Evolutionary conservation across 1,140 invertebrate genomes (phyloP).

Genomic region (Papilio glaucus): DNA sequence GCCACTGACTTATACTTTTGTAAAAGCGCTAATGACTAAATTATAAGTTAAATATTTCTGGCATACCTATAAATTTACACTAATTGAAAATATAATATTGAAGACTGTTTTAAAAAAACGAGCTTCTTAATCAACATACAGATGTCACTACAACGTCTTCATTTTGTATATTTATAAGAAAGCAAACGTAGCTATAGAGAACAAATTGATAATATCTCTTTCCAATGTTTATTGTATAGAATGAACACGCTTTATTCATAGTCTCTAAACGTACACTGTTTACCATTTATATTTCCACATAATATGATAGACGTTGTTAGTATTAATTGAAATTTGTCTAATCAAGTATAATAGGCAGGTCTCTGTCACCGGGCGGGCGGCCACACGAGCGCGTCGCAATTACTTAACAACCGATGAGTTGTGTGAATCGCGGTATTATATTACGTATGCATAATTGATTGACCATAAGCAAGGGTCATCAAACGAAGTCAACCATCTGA

Average conservation of each 20-base stretch:
- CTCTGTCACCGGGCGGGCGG: neutral
- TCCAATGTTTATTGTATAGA: too few species aligned
- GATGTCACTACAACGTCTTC: too few species aligned
- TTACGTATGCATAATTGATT: constrained; percentile 57
- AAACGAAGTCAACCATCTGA: constrained; percentile 65
- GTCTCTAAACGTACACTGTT: neutral
- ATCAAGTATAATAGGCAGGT: constrained; percentile 1
- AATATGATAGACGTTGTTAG: neutral
- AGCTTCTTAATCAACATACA: too few species aligned
- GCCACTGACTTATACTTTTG: too few species aligned
- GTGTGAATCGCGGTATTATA: constrained; percentile 34
- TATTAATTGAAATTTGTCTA: constrained; percentile 5
- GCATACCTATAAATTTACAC: too few species aligned
- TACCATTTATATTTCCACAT: neutral
- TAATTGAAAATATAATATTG: too few species aligned
- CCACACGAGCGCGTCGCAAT: constrained; percentile 7
- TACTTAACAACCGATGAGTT: constrained; percentile 26
- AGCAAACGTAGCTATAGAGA: neutral
- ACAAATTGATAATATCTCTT: neutral
- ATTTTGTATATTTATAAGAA: too few species aligned
- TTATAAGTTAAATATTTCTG: too few species aligned
- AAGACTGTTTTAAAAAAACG: too few species aligned
- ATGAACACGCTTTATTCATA: too few species aligned
- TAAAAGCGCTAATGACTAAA: too few species aligned
- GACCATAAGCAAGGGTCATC: constrained; percentile 70